A percentile compares a stretch with the other conserved stretches of the same genome.
Conservation (phyloP, 2,113 vertebrate species). For the Nibea albiflora region DNA sequence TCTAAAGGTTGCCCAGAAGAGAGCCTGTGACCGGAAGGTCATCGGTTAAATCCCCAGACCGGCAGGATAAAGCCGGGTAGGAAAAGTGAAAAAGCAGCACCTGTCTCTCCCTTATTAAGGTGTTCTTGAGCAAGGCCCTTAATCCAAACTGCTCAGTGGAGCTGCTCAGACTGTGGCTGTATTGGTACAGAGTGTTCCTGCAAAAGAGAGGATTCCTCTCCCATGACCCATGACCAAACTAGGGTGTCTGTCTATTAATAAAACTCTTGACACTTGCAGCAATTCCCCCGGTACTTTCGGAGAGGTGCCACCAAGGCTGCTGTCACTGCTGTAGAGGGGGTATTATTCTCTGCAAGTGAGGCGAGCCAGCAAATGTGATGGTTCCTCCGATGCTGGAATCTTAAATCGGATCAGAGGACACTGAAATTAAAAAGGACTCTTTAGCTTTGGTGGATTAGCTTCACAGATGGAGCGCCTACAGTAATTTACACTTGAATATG, state of each 20-base stretch:
- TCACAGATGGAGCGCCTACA: slow-evolving; percentile 14
- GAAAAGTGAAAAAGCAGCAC: too few species aligned
- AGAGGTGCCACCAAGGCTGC: slow-evolving; percentile 12
- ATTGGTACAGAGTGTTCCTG: too few species aligned
- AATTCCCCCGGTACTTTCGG: neutral
- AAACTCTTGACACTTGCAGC: neutral
- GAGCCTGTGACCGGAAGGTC: too few species aligned
- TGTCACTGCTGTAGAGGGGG: slow-evolving; percentile 29
- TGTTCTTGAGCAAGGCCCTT: too few species aligned
- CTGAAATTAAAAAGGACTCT: slow-evolving; percentile 20
- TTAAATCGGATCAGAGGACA: slow-evolving; percentile 40
- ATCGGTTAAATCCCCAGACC: too few species aligned
- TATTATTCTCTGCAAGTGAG: slow-evolving; percentile 23
- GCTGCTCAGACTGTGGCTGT: too few species aligned
- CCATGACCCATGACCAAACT: neutral
- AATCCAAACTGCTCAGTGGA: too few species aligned
- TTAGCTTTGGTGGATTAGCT: slow-evolving; percentile 13
- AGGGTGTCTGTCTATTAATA: neutral
- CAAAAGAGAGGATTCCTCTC: too few species aligned
- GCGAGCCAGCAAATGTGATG: neutral
- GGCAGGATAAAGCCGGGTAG: too few species aligned
- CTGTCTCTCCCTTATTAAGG: too few species aligned
- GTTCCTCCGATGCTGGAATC: slow-evolving; percentile 21
- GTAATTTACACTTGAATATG: slow-evolving; percentile 32
- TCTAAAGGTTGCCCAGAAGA: too few species aligned